phyloP scores from a whole-genome alignment of 2,797 vertebrate genomes.

The Poeciliopsis turneri region DNA sequence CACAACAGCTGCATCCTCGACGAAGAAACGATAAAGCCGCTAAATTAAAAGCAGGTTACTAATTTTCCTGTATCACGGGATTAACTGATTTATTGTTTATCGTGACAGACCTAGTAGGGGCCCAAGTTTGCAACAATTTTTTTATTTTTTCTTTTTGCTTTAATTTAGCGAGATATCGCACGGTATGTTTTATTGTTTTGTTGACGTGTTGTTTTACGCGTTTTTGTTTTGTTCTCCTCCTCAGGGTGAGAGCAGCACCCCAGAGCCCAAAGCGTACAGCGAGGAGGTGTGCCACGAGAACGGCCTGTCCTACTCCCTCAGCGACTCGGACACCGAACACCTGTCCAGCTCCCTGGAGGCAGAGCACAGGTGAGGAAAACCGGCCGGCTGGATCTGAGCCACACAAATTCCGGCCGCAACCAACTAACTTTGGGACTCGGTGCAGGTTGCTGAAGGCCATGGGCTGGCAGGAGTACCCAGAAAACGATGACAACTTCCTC shows the following conservation, averaged over 20 bases:
- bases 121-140: no score
- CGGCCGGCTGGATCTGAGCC: background rate
- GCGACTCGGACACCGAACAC: slow-evolving; percentile 90
- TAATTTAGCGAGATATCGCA: no score
- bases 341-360: slow-evolving; percentile 98
- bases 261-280: slow-evolving; percentile 93
- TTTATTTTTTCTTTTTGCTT: no score
- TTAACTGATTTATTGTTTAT: no score
- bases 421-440: background rate
- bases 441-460: slow-evolving; percentile 96
- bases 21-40: no score
- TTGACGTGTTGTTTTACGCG: background rate
- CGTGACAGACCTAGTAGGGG: no score
- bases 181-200: no score
- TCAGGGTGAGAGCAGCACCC: slow-evolving; percentile 91
- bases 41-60: no score
- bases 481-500: slow-evolving; percentile 98
- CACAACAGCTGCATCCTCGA: no score
- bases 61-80: no score
- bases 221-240: background rate
- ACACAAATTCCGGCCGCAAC: background rate
- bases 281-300: slow-evolving; percentile 92
- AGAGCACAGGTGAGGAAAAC: slow-evolving; percentile 89
- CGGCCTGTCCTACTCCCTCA: slow-evolving; percentile 90
- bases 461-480: slow-evolving; percentile 99